Evolutionary conservation across 2,888 invertebrate genomes (phyloP).

Genomic region (Pollenia labialis): DNA sequence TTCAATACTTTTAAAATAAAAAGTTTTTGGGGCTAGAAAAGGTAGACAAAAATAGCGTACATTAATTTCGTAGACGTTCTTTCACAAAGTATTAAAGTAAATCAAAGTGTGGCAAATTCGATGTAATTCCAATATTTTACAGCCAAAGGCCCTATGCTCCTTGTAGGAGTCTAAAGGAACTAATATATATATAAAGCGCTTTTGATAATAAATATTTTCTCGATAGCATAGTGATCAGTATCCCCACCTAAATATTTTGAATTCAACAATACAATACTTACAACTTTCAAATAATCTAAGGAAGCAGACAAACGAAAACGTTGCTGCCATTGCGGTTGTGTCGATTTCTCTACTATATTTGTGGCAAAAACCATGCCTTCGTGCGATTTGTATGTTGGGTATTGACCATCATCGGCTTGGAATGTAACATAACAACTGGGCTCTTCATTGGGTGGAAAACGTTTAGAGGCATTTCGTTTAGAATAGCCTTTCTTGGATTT

Average conservation of each 20-base stretch:
- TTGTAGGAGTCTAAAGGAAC: too few species aligned
- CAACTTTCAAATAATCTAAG: constrained; percentile 85
- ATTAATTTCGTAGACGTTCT: background rate
- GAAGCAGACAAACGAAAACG: constrained; percentile 85
- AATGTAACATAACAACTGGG: constrained; percentile 87
- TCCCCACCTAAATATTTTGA: background rate
- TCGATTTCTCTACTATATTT: constrained; percentile 85
- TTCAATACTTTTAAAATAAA: constrained; percentile 87
- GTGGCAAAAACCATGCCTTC: constrained; percentile 85
- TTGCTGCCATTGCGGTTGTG: constrained; percentile 86
- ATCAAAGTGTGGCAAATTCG: too few species aligned
- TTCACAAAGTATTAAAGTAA: too few species aligned
- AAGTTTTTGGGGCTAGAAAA: constrained; percentile 85
- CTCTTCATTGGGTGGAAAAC: constrained; percentile 83
- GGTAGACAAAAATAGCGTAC: background rate
- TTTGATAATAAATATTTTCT: background rate
- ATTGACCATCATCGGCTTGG: constrained; percentile 83
- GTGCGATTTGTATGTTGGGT: constrained; percentile 80
- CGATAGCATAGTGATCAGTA: background rate
- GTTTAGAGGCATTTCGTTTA: constrained; percentile 79
- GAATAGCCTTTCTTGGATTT: constrained; percentile 77
- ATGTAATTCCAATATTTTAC: too few species aligned
- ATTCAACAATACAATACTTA: constrained; percentile 81
- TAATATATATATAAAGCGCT: too few species aligned
- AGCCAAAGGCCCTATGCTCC: too few species aligned